Evolutionary conservation across 2,888 invertebrate species (phyloP).

Genomic region (Elmis aenea): DNA sequence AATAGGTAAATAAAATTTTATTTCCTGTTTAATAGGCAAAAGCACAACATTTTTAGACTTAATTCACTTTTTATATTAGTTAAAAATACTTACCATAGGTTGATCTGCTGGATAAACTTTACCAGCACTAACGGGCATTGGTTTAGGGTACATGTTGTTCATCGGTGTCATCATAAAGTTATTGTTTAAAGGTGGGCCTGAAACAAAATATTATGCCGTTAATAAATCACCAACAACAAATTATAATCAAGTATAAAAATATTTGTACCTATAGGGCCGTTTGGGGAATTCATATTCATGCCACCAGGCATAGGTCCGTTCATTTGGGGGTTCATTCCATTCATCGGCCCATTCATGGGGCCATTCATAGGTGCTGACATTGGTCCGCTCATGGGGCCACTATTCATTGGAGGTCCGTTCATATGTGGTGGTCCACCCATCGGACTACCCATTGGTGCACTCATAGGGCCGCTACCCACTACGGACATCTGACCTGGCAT

Average conservation of each 20-base stretch:
- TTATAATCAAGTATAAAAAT: conserved; percentile 8
- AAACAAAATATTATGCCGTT: conserved; percentile 6
- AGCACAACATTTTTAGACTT: too few relatives aligned
- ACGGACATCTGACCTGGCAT: conserved; percentile 41
- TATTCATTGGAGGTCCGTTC: conserved; percentile 58
- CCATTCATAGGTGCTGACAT: conserved; percentile 45
- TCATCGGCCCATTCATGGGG: conserved; percentile 32
- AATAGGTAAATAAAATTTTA: too few relatives aligned
- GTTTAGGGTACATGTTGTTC: conserved; percentile 67
- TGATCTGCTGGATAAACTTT: conserved; percentile 94
- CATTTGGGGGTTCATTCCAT: conserved; percentile 30
- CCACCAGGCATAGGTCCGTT: conserved; percentile 30
- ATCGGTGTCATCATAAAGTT: conserved; percentile 47
- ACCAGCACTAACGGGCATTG: conserved; percentile 87
- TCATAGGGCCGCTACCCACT: conserved; percentile 62
- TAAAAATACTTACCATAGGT: conserved; percentile 75
- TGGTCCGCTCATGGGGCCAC: conserved; percentile 51
- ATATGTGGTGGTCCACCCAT: conserved; percentile 62
- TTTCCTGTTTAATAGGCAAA: too few relatives aligned
- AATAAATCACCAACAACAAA: conserved; percentile 3
- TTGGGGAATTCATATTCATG: conserved; percentile 31
- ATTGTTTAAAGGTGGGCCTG: conserved; percentile 47
- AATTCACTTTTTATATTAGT: too few relatives aligned
- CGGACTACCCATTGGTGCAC: conserved; percentile 59
- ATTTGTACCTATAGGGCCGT: conserved; percentile 37